Evolutionary conservation across 2,888 invertebrate species (phyloP).

Genomic region (Achlya flavicornis): DNA sequence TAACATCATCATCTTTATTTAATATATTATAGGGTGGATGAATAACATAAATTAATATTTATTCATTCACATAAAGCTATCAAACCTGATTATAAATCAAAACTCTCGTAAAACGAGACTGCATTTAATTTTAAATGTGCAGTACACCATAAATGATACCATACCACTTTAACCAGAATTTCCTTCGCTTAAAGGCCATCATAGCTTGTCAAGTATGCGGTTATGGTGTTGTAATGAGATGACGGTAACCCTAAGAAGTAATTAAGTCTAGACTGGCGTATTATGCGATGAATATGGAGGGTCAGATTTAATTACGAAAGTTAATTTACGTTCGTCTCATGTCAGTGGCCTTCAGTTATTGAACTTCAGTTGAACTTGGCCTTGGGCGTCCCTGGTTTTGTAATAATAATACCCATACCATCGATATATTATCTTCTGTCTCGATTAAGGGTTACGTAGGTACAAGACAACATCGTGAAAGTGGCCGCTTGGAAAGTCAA

Average conservation of each 20-base stretch:
- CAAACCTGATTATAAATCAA: neutral
- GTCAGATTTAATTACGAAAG: constrained; percentile 46
- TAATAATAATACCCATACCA: no score
- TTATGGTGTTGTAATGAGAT: constrained; percentile 20
- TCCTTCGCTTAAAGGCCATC: neutral
- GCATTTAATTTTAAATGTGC: constrained; percentile 6
- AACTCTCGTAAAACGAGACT: constrained; percentile 9
- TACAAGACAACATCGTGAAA: no score
- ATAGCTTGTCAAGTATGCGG: constrained; percentile 6
- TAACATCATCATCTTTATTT: neutral
- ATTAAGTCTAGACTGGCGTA: constrained; percentile 35
- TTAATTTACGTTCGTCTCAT: constrained; percentile 32
- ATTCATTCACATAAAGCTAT: constrained; percentile 2
- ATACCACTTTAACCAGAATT: neutral
- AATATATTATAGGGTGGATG: no score
- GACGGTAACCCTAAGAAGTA: constrained; percentile 27
- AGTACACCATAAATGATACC: neutral
- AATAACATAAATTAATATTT: neutral
- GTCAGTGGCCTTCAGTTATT: constrained; percentile 4
- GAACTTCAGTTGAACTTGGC: neutral
- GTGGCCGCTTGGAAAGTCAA: no score
- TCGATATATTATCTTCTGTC: no score
- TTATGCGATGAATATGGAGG: constrained; percentile 28
- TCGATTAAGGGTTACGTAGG: no score
- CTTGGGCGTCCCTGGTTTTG: neutral